Base-by-base conservation (phyloP, 2,797 vertebrate genomes). In the Austrolebias charrua region DNA sequence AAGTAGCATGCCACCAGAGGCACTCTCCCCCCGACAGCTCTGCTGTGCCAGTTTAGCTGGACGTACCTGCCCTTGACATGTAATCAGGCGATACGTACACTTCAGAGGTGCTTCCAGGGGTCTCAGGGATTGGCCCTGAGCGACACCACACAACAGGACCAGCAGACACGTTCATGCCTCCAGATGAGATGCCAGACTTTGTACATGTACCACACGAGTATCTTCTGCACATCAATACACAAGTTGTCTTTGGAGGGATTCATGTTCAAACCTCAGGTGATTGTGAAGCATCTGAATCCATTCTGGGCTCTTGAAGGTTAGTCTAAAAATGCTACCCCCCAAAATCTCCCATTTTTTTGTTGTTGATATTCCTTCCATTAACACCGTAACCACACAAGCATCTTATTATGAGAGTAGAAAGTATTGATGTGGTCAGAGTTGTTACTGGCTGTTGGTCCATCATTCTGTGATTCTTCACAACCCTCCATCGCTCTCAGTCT, bases 21-120 rank as follows among this genome's bases (percentile, higher is more conserved):
- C 61, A 6, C 53, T 65, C 38, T 40, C 48, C 40, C 58, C 66
- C 62, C 63, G 12, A 40, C 38, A 60, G 58, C 74, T 57, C 14
- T 6, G 19, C 14, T 6, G 19, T 7, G 59, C 66, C 69, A 66
- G 71, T 82, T 81, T 58, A 72, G 69, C 69, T 63, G 80, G 71
- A 70, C 70, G 88, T 76, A 87, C 73, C 55, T 62, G 63, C 62
- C 68, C 80, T n/a, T 88, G 86, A 87, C 89, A 82, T 82, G 75
- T 77, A 89, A 90, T 90, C 90, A 86, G 86, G 66, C 70, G 0
- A 40, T 19, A 60, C 51, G 72, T 53, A 45, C 55, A 76, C 71
- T 72, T 74, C 53, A 31, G 28, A 2, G 55, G 67, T 72, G 38
- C 47, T 79, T 60, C 38, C 16, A 42, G 52, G 44, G 60, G 55